These are phyloP conservation scores for Stramonita haemastoma DNA, from an alignment of 2,888 invertebrate genomes.

Conservation along the genomic window DNA sequence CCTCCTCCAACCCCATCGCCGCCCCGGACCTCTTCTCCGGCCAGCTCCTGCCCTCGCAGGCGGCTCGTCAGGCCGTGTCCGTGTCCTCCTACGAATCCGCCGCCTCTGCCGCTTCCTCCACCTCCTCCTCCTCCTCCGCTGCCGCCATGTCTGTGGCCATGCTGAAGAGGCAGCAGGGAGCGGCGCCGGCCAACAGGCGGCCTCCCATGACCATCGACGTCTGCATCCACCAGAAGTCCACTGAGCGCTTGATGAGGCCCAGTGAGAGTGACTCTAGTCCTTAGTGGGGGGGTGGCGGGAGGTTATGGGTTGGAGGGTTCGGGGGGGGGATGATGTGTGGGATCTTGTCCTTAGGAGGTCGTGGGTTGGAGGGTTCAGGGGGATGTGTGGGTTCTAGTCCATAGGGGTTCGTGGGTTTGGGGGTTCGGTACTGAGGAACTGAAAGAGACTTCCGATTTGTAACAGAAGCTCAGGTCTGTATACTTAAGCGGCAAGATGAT, in stretches of 20 bases:
- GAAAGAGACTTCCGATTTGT: too few relatives aligned
- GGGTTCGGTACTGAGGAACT: too few relatives aligned
- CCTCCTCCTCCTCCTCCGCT: slow-evolving; percentile 7
- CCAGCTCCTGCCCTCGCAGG: slow-evolving; percentile 32
- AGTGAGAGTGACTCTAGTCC: slow-evolving; percentile 60
- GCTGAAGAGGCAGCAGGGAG: slow-evolving; percentile 49
- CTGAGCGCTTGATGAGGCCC: slow-evolving; percentile 60
- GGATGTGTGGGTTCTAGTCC: not conserved
- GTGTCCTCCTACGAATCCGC: not conserved
- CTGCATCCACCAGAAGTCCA: slow-evolving; percentile 64
- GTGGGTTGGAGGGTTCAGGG: not conserved
- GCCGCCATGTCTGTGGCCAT: not conserved
- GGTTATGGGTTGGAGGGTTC: not conserved
- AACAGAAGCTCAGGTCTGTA: not conserved
- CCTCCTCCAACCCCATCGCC: slow-evolving; percentile 51
- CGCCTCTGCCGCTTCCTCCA: not conserved
- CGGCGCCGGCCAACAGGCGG: slow-evolving; percentile 49
- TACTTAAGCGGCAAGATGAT: not conserved
- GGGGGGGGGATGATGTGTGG: not conserved
- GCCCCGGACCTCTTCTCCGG: slow-evolving; percentile 33
- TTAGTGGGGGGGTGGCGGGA: slow-evolving; percentile 23
- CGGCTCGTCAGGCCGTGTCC: slow-evolving; percentile 13
- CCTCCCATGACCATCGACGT: slow-evolving; percentile 59
- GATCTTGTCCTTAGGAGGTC: not conserved
- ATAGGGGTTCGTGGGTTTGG: too few relatives aligned